Conservation (phyloP, 1,140 invertebrate species). For the Trichoplusia ni region DNA sequence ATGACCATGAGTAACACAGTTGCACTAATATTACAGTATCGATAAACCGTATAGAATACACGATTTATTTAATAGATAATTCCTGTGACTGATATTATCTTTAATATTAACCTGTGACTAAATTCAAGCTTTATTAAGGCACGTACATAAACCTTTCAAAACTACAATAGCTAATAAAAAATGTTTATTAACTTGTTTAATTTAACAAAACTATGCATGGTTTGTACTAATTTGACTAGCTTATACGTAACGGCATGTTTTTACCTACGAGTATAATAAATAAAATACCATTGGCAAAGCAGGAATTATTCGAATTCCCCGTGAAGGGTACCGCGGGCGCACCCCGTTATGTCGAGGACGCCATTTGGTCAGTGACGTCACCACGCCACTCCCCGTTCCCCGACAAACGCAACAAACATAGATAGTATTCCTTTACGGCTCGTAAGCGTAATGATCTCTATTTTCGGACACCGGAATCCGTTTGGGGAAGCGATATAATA, state of each 20-base stretch:
- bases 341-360: neutral
- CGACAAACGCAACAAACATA: slow-evolving; percentile 12
- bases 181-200: too few relatives aligned
- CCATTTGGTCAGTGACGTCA: neutral
- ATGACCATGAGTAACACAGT: too few relatives aligned
- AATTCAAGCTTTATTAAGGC: too few relatives aligned
- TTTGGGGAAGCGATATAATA: neutral
- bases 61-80: too few relatives aligned
- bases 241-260: slow-evolving; percentile 2
- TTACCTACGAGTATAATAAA: neutral
- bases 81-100: too few relatives aligned
- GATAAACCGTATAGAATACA: too few relatives aligned
- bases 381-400: slow-evolving; percentile 6
- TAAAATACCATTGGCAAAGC: neutral
- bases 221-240: slow-evolving; percentile 6
- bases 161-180: too few relatives aligned
- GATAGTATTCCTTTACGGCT: slow-evolving; percentile 5
- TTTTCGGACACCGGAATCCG: neutral
- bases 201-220: neutral
- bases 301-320: slow-evolving; percentile 7
- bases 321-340: slow-evolving; percentile 15
- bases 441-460: slow-evolving; percentile 10
- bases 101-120: too few relatives aligned
- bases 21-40: too few relatives aligned
- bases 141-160: too few relatives aligned